phyloP scores from a whole-genome alignment of 2,113 vertebrate genomes.

The Phylloscopus trochilus region DNA sequence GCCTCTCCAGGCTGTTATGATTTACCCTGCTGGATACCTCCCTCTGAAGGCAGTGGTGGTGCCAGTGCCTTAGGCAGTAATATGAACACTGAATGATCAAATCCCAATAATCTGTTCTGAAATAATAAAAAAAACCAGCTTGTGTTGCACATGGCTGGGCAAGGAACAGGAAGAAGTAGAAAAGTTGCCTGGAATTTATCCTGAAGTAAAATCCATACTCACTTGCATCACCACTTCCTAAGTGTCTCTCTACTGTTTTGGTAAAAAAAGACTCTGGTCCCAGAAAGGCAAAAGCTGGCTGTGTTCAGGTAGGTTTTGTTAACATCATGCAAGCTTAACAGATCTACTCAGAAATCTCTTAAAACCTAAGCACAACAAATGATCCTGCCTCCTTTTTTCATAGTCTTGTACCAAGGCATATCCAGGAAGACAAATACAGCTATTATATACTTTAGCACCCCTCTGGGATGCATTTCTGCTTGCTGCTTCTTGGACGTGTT shows the following conservation, averaged over 20 bases:
- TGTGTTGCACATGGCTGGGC: not conserved
- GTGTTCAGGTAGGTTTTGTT: not conserved
- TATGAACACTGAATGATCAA: not conserved
- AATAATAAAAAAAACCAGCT: not conserved
- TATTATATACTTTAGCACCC: constrained; percentile 41
- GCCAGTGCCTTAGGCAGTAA: not conserved
- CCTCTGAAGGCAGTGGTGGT: not conserved
- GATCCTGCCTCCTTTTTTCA: not conserved
- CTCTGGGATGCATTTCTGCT: constrained; percentile 49
- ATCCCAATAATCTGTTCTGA: not conserved
- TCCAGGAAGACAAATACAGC: constrained; percentile 50
- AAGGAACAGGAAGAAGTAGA: not conserved
- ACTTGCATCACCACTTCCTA: not conserved
- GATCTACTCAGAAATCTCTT: constrained; percentile 27
- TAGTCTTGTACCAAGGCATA: not conserved
- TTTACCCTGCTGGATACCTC: not conserved
- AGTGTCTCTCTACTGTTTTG: not conserved
- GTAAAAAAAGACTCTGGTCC: not conserved
- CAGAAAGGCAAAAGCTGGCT: not conserved
- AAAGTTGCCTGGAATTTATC: not conserved
- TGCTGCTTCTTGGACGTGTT: not conserved
- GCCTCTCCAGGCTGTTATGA: not conserved
- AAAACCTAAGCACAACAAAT: constrained; percentile 29
- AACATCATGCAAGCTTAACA: constrained; percentile 17
- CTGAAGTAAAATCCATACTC: not conserved